Conservation (phyloP, 2,797 vertebrate species). For the Channa striata region DNA sequence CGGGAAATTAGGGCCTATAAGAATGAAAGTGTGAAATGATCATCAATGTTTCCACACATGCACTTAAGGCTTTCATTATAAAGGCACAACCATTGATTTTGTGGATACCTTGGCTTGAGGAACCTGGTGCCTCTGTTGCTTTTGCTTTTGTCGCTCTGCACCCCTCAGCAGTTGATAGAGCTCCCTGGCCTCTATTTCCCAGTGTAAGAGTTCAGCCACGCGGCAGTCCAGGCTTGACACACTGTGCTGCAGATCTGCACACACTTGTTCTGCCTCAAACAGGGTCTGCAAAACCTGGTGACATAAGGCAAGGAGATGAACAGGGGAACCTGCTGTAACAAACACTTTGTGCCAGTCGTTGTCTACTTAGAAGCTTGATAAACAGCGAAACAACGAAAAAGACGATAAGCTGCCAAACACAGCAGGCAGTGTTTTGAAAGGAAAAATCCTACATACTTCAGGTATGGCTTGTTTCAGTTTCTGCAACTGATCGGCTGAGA, state of each 20-base stretch:
- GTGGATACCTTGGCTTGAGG: constrained; percentile 72
- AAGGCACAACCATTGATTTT: neutral
- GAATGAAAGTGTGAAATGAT: constrained; percentile 17
- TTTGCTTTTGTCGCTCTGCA: constrained; percentile 51
- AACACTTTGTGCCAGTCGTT: neutral
- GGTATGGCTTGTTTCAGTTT: constrained; percentile 78
- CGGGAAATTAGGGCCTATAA: constrained; percentile 87
- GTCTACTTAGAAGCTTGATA: neutral
- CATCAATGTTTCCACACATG: neutral
- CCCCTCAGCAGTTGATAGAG: constrained; percentile 76
- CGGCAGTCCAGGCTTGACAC: constrained; percentile 81
- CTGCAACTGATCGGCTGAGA: constrained; percentile 74
- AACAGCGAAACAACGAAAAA: neutral
- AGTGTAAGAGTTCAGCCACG: constrained; percentile 84
- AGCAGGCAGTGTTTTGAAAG: neutral
- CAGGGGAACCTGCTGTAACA: neutral
- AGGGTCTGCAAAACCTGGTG: constrained; percentile 81
- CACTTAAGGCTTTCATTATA: neutral
- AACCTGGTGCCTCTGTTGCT: constrained; percentile 71
- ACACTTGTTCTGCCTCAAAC: constrained; percentile 81
- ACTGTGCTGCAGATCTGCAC: constrained; percentile 81
- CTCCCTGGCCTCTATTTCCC: constrained; percentile 84
- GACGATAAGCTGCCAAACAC: neutral
- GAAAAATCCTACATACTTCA: constrained; percentile 70
- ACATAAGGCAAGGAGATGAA: neutral